Percentiles rank a stretch among this genome's conserved stretches.
Evolutionary conservation across 2,888 invertebrate genomes (phyloP).

Genomic region (Pteria penguin): DNA sequence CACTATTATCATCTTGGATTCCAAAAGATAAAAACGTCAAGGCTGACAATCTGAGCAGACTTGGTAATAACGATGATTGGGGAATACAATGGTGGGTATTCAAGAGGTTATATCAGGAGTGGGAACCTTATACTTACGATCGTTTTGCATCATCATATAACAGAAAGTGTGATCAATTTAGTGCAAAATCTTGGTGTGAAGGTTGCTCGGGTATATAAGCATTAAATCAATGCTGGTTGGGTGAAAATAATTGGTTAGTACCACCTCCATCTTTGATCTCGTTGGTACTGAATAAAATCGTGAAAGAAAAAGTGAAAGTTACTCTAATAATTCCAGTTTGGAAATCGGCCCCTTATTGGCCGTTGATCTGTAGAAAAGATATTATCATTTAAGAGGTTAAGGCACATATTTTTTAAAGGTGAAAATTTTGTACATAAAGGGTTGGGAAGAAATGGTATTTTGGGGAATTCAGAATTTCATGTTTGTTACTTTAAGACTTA

Average conservation of each 20-base stretch:
- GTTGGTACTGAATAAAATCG: neutral
- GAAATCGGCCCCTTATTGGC: neutral
- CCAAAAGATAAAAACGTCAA: conserved; percentile 6
- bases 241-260: conserved; percentile 26
- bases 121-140: conserved; percentile 13
- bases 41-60: conserved; percentile 26
- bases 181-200: conserved; percentile 20
- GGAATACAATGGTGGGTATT: conserved; percentile 1
- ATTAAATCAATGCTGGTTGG: conserved; percentile 9
- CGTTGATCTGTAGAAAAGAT: neutral
- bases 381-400: neutral
- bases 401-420: too few relatives aligned
- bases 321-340: too few relatives aligned
- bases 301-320: conserved; percentile 7
- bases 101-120: neutral
- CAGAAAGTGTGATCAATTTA: conserved; percentile 22
- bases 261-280: conserved; percentile 12
- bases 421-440: too few relatives aligned
- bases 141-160: conserved; percentile 31
- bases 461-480: too few relatives aligned
- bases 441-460: too few relatives aligned
- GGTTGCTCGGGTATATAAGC: conserved; percentile 17
- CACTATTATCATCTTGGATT: conserved; percentile 12
- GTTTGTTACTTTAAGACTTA: too few relatives aligned
- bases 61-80: conserved; percentile 29